Evolutionary conservation across 2,888 invertebrate genomes (phyloP).

Genomic region (Timema cristinae): DNA sequence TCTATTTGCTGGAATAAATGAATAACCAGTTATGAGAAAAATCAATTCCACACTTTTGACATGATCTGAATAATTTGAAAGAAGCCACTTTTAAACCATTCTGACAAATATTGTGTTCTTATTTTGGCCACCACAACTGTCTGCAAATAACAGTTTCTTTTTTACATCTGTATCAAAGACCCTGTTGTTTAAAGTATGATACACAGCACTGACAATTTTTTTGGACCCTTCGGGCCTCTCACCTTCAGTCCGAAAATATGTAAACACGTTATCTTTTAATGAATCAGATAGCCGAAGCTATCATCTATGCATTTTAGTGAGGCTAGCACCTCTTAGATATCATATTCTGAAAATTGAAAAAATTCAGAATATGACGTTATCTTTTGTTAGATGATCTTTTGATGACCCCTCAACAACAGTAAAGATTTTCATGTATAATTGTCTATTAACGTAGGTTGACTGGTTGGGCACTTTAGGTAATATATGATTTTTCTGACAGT

Average conservation of each 20-base stretch:
- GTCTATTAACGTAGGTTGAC: conserved; percentile 13
- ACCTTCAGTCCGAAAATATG: conserved; percentile 10
- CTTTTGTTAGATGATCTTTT: background rate
- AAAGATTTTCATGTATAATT: conserved; percentile 14
- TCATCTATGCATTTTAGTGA: too few species aligned
- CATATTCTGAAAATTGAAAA: too few species aligned
- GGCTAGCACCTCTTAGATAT: too few species aligned
- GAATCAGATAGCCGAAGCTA: too few species aligned
- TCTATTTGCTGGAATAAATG: background rate
- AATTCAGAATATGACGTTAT: too few species aligned
- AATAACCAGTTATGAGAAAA: conserved; percentile 13
- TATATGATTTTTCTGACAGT: too few species aligned
- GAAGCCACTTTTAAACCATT: background rate
- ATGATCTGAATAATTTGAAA: conserved; percentile 1
- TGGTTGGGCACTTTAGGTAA: background rate
- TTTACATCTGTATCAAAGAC: background rate
- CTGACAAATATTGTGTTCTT: conserved; percentile 5
- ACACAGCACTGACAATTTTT: conserved; percentile 17
- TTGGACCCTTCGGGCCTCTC: conserved; percentile 13
- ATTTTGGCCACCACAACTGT: conserved; percentile 17
- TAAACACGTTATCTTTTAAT: too few species aligned
- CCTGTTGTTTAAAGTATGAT: background rate
- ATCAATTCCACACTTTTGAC: background rate
- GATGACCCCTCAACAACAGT: conserved; percentile 3
- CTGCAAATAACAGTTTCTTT: background rate